phyloP scores from a whole-genome alignment of 35 echinoderm and acorn worm genomes.

The Heliocidaris erythrogramma region DNA sequence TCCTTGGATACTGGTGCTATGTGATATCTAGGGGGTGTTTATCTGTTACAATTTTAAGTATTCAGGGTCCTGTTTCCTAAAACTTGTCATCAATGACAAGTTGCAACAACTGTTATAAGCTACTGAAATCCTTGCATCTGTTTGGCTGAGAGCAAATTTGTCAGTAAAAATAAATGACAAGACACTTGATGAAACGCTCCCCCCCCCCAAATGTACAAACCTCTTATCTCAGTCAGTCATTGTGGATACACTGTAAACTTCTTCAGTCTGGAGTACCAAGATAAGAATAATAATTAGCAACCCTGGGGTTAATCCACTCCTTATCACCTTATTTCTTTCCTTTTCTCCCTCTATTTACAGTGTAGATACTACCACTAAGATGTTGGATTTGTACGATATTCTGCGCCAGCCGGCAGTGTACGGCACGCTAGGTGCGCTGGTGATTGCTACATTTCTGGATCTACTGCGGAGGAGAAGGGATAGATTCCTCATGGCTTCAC shows the following conservation, averaged over 20 bases:
- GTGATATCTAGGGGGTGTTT: no score
- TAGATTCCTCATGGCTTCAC: background rate
- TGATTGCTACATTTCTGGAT: background rate
- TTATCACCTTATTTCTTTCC: background rate
- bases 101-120: no score
- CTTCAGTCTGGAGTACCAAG: background rate
- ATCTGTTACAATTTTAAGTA: no score
- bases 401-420: constrained; percentile 4
- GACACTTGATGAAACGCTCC: no score
- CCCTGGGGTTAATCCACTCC: background rate
- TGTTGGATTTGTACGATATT: background rate
- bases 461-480: background rate
- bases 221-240: background rate
- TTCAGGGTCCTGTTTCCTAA: no score
- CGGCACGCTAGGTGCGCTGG: background rate
- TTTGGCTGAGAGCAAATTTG: no score
- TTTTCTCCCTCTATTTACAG: background rate
- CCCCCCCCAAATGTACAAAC: no score
- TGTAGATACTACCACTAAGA: background rate
- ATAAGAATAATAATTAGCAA: background rate
- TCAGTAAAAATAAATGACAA: no score
- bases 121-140: no score
- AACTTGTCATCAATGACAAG: no score
- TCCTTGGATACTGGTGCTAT: no score
- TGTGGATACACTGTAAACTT: background rate